Evolutionary conservation across 2,113 vertebrate species (phyloP).

Genomic region (Microcebus lehilahytsara): DNA sequence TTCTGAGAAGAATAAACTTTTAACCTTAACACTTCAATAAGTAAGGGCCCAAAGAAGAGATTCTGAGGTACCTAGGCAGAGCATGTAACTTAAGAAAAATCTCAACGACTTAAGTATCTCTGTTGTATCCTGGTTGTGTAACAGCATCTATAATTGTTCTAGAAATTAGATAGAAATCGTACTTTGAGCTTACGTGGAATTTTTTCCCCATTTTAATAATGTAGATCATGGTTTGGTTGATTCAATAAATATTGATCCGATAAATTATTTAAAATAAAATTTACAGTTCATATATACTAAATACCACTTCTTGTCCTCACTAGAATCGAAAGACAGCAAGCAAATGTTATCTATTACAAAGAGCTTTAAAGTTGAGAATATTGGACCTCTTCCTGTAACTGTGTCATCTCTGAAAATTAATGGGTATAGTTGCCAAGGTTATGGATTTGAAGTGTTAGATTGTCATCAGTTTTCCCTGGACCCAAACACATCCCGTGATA

Average conservation of each 20-base stretch:
- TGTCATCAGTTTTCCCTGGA: constrained; percentile 92
- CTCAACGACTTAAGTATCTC: background rate
- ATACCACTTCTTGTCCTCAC: background rate
- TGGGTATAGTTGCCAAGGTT: constrained; percentile 97
- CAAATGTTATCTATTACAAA: constrained; percentile 93
- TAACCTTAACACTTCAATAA: background rate
- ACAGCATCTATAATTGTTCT: background rate
- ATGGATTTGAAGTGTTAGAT: constrained; percentile 96
- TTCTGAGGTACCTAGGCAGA: background rate
- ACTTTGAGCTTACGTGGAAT: background rate
- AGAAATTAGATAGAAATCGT: background rate
- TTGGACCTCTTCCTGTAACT: constrained; percentile 94
- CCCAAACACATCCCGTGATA: constrained; percentile 93
- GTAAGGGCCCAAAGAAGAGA: background rate
- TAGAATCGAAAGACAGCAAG: constrained; percentile 94
- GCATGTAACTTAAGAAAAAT: background rate
- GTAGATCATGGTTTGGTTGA: background rate
- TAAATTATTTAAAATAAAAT: background rate
- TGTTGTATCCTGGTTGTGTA: background rate
- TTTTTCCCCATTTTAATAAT: background rate
- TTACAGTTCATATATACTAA: background rate
- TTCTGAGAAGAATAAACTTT: background rate
- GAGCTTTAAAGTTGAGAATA: constrained; percentile 97
- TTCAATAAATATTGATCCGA: background rate
- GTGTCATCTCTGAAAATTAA: constrained; percentile 97